Conservation (phyloP, 2,888 invertebrate genomes). For the Callimorpha dominula region DNA sequence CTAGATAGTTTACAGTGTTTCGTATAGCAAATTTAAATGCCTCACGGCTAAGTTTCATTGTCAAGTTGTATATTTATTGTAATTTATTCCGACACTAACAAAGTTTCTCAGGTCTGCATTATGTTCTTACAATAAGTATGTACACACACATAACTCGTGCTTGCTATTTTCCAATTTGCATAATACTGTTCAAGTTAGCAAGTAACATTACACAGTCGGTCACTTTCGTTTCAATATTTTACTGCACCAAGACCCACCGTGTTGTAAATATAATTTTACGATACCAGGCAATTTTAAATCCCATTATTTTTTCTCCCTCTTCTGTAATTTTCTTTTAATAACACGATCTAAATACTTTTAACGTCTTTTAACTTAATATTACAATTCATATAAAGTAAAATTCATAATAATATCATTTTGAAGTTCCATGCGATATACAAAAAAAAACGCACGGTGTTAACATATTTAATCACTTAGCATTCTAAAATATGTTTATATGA, state of each 20-base stretch:
- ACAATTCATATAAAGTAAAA: not conserved
- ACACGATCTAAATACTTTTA: not conserved
- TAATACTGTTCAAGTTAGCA: slow-evolving; percentile 28
- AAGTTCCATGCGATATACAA: no score
- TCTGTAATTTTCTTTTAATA: not conserved
- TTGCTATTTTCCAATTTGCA: slow-evolving; percentile 61
- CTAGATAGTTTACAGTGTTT: slow-evolving; percentile 56
- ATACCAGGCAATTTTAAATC: not conserved
- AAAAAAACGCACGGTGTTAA: no score
- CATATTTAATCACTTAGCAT: no score
- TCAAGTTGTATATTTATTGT: slow-evolving; percentile 67
- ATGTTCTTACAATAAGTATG: slow-evolving; percentile 55
- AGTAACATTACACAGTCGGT: slow-evolving; percentile 14
- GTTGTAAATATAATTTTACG: slow-evolving; percentile 5
- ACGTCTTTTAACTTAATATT: not conserved
- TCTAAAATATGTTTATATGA: no score
- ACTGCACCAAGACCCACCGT: not conserved
- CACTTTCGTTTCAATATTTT: slow-evolving; percentile 43
- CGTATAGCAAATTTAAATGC: slow-evolving; percentile 49
- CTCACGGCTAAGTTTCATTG: slow-evolving; percentile 58
- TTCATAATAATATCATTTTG: no score
- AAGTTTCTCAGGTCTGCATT: slow-evolving; percentile 51
- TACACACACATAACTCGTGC: slow-evolving; percentile 54
- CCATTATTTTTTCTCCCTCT: not conserved
- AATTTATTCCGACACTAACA: slow-evolving; percentile 66